Evolutionary conservation across 1,140 invertebrate species (phyloP), one percentile per base, ranked within the genome.

Genomic region (Agrilus planipennis): DNA sequence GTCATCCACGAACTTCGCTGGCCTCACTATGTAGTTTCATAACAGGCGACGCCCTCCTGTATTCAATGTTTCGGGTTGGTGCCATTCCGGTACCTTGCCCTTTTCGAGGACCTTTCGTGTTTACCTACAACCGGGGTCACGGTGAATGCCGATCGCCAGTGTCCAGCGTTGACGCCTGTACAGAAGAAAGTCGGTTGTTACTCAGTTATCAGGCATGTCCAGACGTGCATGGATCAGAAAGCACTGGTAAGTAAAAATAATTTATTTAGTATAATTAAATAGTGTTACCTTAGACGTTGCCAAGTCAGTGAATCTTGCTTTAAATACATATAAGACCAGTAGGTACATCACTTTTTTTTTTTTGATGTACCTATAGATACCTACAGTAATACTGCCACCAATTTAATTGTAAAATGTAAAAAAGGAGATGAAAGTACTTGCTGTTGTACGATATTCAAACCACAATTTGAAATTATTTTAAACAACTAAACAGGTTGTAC

Each of bases 171-270:
- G 88, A 92, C 58, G 81, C 83, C 34, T 94, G 89, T 64, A 91
- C 84, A 1, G 86, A 92, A 53, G 81, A 89, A 53, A 88, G 81
- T 45, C 72, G 84, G 44, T 66, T 92, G 20, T 67, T 92, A 29
- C 75, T 94, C 50, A 79, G 79, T 57, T 93, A 90, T 61, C 88
- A 92, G 68, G 89, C 89, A 12, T 94, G 89, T 63, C 84, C 87
- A 0, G 89, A 93, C 61, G 77, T 92, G 4, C 71, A 74, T 16
- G 84, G 81, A 28, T 86, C 86, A 1, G 84, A 87, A 62, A 85
- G 82, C 55, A 79, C 83, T 59, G 77, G 84, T 85, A 61, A 63
- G 60, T 42, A 27, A 7, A 12, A 9, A 9, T 27, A 27, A 7
- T 27, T 27, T 27, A 12, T 12, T 12, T 27, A 9, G 7, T 27